phyloP scores from a whole-genome alignment of 2,797 vertebrate genomes.

The Mionectes olivaceus region DNA sequence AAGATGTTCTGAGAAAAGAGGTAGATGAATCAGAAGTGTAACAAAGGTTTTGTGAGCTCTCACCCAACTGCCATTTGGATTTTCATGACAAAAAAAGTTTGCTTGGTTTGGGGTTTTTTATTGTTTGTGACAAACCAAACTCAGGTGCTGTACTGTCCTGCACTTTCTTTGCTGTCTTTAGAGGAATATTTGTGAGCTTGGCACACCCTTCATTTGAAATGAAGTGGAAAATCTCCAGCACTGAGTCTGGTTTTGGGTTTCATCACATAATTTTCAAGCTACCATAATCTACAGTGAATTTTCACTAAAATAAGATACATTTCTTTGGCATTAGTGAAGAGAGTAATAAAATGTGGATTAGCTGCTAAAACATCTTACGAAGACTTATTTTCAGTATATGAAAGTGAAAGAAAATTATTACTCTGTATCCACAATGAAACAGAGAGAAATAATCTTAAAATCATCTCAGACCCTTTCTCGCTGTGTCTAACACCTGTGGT shows the following conservation, averaged over 20 bases:
- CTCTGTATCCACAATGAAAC: constrained; percentile 45
- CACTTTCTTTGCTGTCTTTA: background rate
- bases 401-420: constrained; percentile 39
- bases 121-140: background rate
- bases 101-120: background rate
- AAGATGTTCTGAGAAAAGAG: background rate
- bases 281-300: constrained; percentile 32
- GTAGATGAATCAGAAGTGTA: background rate
- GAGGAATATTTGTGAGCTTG: constrained; percentile 1
- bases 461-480: constrained; percentile 24
- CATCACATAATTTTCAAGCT: constrained; percentile 7
- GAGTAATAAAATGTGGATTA: constrained; percentile 63
- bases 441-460: constrained; percentile 53
- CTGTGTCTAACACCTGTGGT: constrained; percentile 2
- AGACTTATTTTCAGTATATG: constrained; percentile 25
- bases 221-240: constrained; percentile 33
- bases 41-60: background rate
- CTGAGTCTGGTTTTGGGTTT: constrained; percentile 12
- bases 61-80: background rate
- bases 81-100: background rate
- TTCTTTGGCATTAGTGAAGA: constrained; percentile 16
- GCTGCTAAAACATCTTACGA: constrained; percentile 19
- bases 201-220: constrained; percentile 24
- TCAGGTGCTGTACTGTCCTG: background rate
- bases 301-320: constrained; percentile 1